Percentiles rank a stretch among this genome's conserved stretches.
Evolutionary conservation across 2,113 vertebrate genomes (phyloP).

Genomic region (Lucifuga dentata): DNA sequence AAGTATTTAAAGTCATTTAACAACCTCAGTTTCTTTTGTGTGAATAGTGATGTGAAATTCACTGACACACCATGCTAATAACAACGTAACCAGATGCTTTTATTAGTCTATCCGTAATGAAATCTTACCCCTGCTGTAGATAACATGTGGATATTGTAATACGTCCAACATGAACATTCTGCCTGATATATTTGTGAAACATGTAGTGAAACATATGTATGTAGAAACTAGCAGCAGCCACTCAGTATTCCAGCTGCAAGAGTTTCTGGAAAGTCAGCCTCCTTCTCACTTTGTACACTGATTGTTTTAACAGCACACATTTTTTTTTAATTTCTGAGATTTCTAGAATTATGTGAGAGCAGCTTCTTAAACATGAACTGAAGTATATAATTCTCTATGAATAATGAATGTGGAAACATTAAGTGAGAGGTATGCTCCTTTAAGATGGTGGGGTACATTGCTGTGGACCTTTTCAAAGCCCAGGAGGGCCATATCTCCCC

Average conservation of each 20-base stretch:
- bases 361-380: conserved; percentile 30
- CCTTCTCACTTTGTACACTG: not conserved
- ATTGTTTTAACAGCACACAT: not conserved
- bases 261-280: too few relatives aligned
- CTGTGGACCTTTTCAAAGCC: conserved; percentile 70
- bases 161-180: not conserved
- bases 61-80: too few relatives aligned
- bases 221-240: not conserved
- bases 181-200: not conserved
- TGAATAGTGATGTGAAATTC: too few relatives aligned
- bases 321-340: conserved; percentile 9
- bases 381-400: conserved; percentile 42
- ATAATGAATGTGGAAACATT: conserved; percentile 56
- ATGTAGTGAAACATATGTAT: not conserved
- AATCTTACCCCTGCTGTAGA: not conserved
- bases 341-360: conserved; percentile 18
- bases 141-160: not conserved
- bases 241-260: too few relatives aligned
- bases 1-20: too few relatives aligned
- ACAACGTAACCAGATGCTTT: not conserved
- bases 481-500: conserved; percentile 73
- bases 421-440: conserved; percentile 59
- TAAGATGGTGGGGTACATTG: conserved; percentile 71
- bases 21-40: too few relatives aligned
- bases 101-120: not conserved